Base-by-base conservation (phyloP, 2,797 vertebrate genomes). In the Lemur catta region DNA sequence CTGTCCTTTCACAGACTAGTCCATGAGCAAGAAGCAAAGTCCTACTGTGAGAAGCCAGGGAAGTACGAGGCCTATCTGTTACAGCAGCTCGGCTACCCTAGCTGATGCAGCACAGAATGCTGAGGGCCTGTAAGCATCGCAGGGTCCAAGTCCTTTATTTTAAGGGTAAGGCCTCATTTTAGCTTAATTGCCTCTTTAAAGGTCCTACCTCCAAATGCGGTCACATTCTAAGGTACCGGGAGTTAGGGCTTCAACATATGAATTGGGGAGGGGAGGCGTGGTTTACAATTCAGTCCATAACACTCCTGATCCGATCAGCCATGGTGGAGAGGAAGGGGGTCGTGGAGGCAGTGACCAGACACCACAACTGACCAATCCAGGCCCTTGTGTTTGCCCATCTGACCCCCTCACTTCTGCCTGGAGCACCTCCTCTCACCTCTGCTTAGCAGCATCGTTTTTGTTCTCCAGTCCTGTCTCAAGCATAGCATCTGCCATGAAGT, bases 141-240 rank as follows among this genome's bases (percentile, higher is more conserved):
- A 5, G 12, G 26, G 17, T 43, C 74, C 55, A 57, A 41, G 63
- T 33, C 72, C n/a, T 55, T 69, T 55, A 55, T 43, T 43, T 43
- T 71, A 89, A 96, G 43, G 61, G 63, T 35, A 38, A 93, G 35
- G 33, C 52, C 63, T 86, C 22, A 63, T 14, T 79, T 18, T 92
- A 92, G 88, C 15, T 61, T 55, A 35, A 43, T 35, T 67, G 35
- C 46, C 63, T 84, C 63, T 67, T 93, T 86, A 89, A 91, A 72
- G 35, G 14, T 20, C 41, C 52, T 4, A 0, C 78, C 24, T 86
- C 80, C 67, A 81, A 82, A 92, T 59, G 61, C 1, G 2, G 26
- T 48, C 74, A 57, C 6, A 17, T 65, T 33, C 72, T 69, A 89
- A 43, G 13, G 3, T 20, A 20, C 14, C 38, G 12, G 57, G 9